Percentiles rank a stretch among this genome's conserved stretches.
Conservation (phyloP, 23 tunicate species). For the Clavelina lepadiformis region DNA sequence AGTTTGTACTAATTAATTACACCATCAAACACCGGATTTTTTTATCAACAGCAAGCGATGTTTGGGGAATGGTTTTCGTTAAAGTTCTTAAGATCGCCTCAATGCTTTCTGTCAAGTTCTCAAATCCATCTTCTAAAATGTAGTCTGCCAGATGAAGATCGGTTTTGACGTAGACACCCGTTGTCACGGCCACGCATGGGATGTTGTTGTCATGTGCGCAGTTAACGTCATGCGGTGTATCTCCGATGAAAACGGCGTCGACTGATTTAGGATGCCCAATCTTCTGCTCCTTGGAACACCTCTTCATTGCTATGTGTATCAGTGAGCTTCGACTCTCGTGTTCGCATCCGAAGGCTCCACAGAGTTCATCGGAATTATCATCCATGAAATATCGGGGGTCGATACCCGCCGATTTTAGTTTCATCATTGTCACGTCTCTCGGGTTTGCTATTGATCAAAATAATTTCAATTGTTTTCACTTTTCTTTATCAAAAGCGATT, state of each 20-base stretch:
- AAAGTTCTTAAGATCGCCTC: conserved; percentile 29
- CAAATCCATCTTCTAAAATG: conserved; percentile 59
- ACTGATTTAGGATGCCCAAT: conserved; percentile 15
- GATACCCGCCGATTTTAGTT: conserved; percentile 46
- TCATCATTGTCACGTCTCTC: conserved; percentile 25
- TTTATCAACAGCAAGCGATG: neutral
- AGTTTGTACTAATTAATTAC: too few species aligned
- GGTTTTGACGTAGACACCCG: conserved; percentile 22
- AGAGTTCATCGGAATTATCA: conserved; percentile 8
- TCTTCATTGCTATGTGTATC: conserved; percentile 35
- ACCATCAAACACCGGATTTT: too few species aligned
- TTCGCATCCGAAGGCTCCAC: conserved; percentile 86
- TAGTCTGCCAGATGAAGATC: conserved; percentile 42
- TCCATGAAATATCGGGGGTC: conserved; percentile 28
- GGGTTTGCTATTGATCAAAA: conserved; percentile 68
- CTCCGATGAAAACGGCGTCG: conserved; percentile 75
- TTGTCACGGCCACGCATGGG: conserved; percentile 78
- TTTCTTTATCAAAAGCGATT: too few species aligned
- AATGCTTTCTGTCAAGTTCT: conserved; percentile 27
- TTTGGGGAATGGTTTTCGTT: neutral
- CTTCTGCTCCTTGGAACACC: conserved; percentile 23
- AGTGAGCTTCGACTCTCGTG: conserved; percentile 38
- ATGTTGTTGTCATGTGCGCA: conserved; percentile 83
- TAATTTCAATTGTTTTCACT: too few species aligned
- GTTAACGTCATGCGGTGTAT: conserved; percentile 60